phyloP scores from a whole-genome alignment of 2,888 invertebrate genomes.

The Cynaeus angustus region DNA sequence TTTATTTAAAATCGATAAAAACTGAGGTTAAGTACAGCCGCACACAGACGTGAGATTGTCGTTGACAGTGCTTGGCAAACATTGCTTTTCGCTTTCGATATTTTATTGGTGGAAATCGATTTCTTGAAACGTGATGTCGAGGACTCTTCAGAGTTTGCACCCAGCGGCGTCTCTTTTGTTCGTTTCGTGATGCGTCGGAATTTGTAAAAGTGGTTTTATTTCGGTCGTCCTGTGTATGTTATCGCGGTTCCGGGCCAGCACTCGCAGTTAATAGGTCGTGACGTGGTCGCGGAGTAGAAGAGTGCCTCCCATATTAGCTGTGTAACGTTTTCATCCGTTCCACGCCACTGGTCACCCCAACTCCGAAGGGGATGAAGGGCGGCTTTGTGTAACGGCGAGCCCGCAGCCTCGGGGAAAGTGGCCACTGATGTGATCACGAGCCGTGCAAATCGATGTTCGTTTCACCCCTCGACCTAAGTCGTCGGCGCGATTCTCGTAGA shows the following conservation, averaged over 20 bases:
- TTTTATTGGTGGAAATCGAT: conserved; percentile 62
- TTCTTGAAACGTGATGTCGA: conserved; percentile 59
- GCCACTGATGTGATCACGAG: conserved; percentile 70
- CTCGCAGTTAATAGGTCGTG: conserved; percentile 56
- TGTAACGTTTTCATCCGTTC: conserved; percentile 59
- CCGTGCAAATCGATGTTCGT: conserved; percentile 71
- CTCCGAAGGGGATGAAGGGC: conserved; percentile 47
- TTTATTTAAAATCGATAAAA: conserved; percentile 9
- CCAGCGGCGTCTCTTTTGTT: conserved; percentile 48
- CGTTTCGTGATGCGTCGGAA: neutral
- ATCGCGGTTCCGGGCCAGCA: conserved; percentile 30
- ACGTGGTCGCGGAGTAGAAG: conserved; percentile 56
- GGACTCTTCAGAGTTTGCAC: conserved; percentile 23
- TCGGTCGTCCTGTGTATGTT: neutral
- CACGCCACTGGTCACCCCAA: conserved; percentile 60
- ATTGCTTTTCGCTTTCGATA: conserved; percentile 60
- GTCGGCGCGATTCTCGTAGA: conserved; percentile 53
- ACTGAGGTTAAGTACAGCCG: conserved; percentile 3
- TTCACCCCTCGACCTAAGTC: conserved; percentile 64
- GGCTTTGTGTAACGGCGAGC: conserved; percentile 62
- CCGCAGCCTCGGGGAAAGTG: conserved; percentile 68
- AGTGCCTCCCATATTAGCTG: conserved; percentile 57
- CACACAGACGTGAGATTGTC: neutral
- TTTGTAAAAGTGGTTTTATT: neutral
- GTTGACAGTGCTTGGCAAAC: conserved; percentile 56